A percentile compares a stretch with the other conserved stretches of the same genome.
These are phyloP conservation scores for Heterochromis multidens DNA, from an alignment of 2,113 vertebrate species.

Conservation along the genomic window DNA sequence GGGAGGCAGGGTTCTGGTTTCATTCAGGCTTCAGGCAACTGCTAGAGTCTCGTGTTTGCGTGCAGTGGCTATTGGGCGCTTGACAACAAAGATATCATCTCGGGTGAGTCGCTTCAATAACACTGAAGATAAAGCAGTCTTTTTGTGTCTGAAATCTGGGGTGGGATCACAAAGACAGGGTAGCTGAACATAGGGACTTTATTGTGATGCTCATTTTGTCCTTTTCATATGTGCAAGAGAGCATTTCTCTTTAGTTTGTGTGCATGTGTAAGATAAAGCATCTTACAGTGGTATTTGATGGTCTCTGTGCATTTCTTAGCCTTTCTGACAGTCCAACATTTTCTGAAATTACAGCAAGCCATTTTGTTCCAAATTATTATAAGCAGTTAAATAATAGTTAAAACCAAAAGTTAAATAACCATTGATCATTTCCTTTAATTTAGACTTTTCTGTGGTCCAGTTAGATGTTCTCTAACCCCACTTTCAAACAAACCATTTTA, in stretches of 20 bases:
- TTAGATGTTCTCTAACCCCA: rapidly evolving
- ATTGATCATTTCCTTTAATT: not conserved
- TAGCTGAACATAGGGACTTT: not conserved
- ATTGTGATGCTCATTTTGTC: not conserved
- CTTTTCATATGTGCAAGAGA: not conserved
- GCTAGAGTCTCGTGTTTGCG: slow-evolving; percentile 60
- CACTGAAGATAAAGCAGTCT: not conserved
- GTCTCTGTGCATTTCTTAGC: not conserved
- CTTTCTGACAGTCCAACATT: not conserved
- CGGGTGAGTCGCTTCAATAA: slow-evolving; percentile 54
- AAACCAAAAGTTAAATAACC: too few species aligned
- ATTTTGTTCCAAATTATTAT: not conserved
- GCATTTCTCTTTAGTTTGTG: not conserved
- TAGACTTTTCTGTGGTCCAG: not conserved
- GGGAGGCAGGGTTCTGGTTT: slow-evolving; percentile 75
- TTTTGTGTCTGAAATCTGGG: slow-evolving; percentile 15
- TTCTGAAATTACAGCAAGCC: not conserved
- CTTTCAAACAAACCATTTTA: not conserved
- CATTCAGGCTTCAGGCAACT: slow-evolving; percentile 69
- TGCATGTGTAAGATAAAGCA: not conserved
- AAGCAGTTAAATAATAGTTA: too few species aligned
- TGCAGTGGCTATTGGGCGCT: slow-evolving; percentile 42
- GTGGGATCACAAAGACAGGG: not conserved
- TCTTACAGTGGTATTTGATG: not conserved
- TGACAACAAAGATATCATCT: slow-evolving; percentile 59